Percentiles rank a stretch among this genome's conserved stretches.
phyloP scores from a whole-genome alignment of 1,140 invertebrate genomes.

The Drosophila subpulchrella region DNA sequence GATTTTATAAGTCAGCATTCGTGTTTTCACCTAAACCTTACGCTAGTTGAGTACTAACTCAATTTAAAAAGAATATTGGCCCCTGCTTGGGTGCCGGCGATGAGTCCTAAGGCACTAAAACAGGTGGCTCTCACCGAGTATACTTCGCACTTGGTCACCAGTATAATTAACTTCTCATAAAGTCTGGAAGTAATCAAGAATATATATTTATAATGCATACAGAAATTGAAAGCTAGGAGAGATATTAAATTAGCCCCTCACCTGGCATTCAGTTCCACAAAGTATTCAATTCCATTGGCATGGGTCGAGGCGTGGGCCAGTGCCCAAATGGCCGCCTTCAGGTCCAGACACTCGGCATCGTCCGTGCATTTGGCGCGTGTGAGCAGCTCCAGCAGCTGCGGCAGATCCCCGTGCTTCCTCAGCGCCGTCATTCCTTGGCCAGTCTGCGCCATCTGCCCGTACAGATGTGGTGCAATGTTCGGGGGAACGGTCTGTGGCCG shows the following conservation, averaged over 20 bases:
- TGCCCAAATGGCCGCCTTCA: constrained; percentile 96
- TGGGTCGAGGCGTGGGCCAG: constrained; percentile 93
- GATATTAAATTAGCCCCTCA: constrained; percentile 12
- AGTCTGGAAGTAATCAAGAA: constrained; percentile 51
- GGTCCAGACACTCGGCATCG: constrained; percentile 88
- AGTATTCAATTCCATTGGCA: constrained; percentile 89
- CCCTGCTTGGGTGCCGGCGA: constrained; percentile 92
- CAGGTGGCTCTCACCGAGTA: constrained; percentile 95
- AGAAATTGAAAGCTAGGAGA: not conserved
- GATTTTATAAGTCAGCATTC: not conserved
- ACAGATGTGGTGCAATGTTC: constrained; percentile 92
- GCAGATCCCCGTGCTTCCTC: constrained; percentile 85
- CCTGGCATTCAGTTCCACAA: constrained; percentile 86
- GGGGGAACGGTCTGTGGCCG: constrained; percentile 83
- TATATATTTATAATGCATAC: not conserved
- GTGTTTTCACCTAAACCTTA: too few relatives aligned
- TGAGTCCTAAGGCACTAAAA: constrained; percentile 93
- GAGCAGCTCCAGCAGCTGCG: constrained; percentile 84
- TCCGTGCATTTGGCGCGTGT: constrained; percentile 86
- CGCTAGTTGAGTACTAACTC: constrained; percentile 85
- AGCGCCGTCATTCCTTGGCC: constrained; percentile 90
- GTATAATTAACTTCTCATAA: constrained; percentile 83
- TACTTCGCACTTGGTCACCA: constrained; percentile 92
- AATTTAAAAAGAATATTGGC: constrained; percentile 90
- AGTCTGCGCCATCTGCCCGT: constrained; percentile 94